These are phyloP conservation scores for Chrysodeixis includens DNA, from an alignment of 2,888 invertebrate species.

Conservation along the genomic window DNA sequence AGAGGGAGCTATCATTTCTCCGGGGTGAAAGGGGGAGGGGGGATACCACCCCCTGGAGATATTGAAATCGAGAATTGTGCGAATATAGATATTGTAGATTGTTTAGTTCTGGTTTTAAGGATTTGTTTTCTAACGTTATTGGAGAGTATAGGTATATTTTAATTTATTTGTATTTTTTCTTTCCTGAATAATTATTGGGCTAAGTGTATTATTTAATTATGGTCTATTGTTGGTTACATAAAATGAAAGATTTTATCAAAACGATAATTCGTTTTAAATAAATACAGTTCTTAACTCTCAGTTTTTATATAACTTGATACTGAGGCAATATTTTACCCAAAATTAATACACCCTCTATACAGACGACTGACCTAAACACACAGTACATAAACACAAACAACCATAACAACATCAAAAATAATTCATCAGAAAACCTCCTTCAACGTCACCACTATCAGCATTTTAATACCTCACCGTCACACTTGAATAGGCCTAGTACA, in stretches of 20 bases:
- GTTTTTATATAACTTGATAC: no score
- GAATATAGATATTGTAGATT: conserved; percentile 58
- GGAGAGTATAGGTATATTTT: no score
- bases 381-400: conserved; percentile 26
- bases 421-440: conserved; percentile 55
- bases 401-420: conserved; percentile 29
- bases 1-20: conserved; percentile 75
- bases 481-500: conserved; percentile 80
- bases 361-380: background rate
- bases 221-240: no score
- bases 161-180: no score
- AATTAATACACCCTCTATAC: background rate
- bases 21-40: conserved; percentile 49
- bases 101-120: conserved; percentile 42
- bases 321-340: no score
- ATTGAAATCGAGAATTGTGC: conserved; percentile 60
- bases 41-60: conserved; percentile 59
- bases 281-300: no score
- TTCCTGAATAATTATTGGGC: no score
- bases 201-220: no score
- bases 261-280: no score
- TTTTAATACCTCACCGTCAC: conserved; percentile 72
- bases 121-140: conserved; percentile 15
- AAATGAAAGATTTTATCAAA: no score
- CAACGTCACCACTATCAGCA: conserved; percentile 62